These are phyloP conservation scores for Istiophorus platypterus DNA, from an alignment of 2,113 vertebrate species.

Conservation along the genomic window DNA sequence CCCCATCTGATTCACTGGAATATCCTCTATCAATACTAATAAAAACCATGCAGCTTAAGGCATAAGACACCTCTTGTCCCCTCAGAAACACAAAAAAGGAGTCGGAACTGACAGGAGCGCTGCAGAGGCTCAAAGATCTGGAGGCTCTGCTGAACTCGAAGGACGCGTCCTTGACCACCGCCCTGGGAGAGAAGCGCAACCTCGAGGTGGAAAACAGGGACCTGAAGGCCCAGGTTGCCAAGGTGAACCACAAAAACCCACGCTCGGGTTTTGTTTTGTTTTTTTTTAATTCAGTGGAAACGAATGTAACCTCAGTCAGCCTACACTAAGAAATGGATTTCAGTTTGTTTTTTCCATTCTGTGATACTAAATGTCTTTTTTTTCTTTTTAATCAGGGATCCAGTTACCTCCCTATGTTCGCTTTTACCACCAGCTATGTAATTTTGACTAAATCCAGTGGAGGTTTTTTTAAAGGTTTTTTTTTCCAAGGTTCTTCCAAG, in stretches of 20 bases:
- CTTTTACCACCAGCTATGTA: not conserved
- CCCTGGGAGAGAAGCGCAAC: conserved; percentile 91
- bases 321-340: not conserved
- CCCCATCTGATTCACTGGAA: not conserved
- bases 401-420: no score
- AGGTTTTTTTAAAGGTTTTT: no score
- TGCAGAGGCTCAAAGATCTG: conserved; percentile 91
- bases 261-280: no score
- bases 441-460: not conserved
- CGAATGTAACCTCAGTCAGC: conserved; percentile 52
- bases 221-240: conserved; percentile 88
- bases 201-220: conserved; percentile 89
- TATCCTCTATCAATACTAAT: not conserved
- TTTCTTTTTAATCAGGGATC: not conserved
- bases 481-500: no score
- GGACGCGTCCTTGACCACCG: conserved; percentile 89
- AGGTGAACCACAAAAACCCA: conserved; percentile 83
- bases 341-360: conserved; percentile 16
- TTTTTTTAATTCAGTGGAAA: conserved; percentile 29
- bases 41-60: not conserved
- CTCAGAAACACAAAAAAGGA: conserved; percentile 92
- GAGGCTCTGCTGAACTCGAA: conserved; percentile 94
- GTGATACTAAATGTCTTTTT: not conserved
- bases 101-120: conserved; percentile 85
- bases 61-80: not conserved